These are phyloP conservation scores for Trachythela sp. DNA, from an alignment of 64 coral and sea anemone species.

Conservation along the genomic window DNA sequence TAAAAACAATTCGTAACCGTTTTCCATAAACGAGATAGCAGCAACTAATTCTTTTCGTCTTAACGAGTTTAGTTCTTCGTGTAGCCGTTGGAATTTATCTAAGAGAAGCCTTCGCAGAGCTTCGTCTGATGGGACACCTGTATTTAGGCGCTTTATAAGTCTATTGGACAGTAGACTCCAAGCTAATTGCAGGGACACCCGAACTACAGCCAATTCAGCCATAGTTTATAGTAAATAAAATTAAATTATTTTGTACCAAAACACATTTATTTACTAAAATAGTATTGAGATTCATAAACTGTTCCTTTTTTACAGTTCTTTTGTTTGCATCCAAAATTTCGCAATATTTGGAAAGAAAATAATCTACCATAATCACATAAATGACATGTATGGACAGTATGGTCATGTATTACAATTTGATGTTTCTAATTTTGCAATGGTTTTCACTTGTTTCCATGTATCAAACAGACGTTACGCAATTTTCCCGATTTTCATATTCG, in stretches of 20 bases:
- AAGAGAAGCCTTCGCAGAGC: conserved; percentile 79
- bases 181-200: conserved; percentile 77
- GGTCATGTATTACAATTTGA: no score
- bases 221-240: conserved; percentile 21
- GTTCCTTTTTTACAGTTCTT: no score
- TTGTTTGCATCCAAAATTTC: no score
- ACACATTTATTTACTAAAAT: no score
- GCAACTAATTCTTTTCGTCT: conserved; percentile 90
- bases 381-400: no score
- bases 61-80: conserved; percentile 71
- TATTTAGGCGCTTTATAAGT: conserved; percentile 64
- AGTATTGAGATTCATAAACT: no score
- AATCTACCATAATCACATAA: no score
- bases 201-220: conserved; percentile 78
- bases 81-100: conserved; percentile 79
- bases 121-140: conserved; percentile 72
- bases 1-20: conserved; percentile 82
- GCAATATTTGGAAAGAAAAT: no score
- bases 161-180: conserved; percentile 92
- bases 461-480: no score
- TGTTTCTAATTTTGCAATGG: no score
- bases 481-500: no score
- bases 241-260: background rate
- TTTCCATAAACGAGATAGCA: conserved; percentile 90
- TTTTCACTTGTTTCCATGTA: background rate